A percentile compares a stretch with the other conserved stretches of the same genome.
These are phyloP conservation scores for Agyllia agylla DNA, from an alignment of 2,888 invertebrate species.

Conservation along the genomic window DNA sequence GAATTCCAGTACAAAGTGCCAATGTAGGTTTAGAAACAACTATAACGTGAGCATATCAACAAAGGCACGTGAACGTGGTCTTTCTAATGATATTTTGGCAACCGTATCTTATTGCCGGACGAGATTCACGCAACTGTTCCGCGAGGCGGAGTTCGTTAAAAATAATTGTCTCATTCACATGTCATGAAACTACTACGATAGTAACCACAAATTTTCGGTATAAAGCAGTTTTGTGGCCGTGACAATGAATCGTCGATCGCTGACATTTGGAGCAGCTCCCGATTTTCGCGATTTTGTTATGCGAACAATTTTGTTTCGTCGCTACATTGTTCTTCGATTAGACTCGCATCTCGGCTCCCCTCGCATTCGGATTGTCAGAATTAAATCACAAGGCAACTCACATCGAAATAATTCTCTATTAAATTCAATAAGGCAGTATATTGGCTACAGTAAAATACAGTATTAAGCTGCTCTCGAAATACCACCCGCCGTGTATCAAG, in stretches of 20 bases:
- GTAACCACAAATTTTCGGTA: conserved; percentile 88
- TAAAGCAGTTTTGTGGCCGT: conserved; percentile 85
- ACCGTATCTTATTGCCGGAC: conserved; percentile 79
- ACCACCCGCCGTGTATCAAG: not conserved
- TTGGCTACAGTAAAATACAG: not conserved
- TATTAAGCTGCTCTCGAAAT: not conserved
- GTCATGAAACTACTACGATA: conserved; percentile 86
- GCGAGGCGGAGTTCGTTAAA: conserved; percentile 84
- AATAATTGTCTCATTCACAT: conserved; percentile 89
- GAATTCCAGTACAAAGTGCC: conserved; percentile 30
- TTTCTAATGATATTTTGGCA: conserved; percentile 85
- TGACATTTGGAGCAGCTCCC: conserved; percentile 51
- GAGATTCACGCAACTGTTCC: conserved; percentile 81
- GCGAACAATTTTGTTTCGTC: not conserved
- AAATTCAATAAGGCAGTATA: not conserved
- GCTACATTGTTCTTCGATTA: not conserved
- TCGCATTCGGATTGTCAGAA: not conserved
- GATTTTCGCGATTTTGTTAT: conserved; percentile 22
- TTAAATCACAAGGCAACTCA: not conserved
- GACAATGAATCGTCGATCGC: conserved; percentile 84
- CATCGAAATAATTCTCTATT: not conserved
- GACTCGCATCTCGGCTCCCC: not conserved
- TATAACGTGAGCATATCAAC: conserved; percentile 72
- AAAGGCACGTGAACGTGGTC: conserved; percentile 78
- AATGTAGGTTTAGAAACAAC: conserved; percentile 39